These are phyloP conservation scores for Andricus curvator DNA, from an alignment of 2,888 invertebrate genomes.

Conservation along the genomic window DNA sequence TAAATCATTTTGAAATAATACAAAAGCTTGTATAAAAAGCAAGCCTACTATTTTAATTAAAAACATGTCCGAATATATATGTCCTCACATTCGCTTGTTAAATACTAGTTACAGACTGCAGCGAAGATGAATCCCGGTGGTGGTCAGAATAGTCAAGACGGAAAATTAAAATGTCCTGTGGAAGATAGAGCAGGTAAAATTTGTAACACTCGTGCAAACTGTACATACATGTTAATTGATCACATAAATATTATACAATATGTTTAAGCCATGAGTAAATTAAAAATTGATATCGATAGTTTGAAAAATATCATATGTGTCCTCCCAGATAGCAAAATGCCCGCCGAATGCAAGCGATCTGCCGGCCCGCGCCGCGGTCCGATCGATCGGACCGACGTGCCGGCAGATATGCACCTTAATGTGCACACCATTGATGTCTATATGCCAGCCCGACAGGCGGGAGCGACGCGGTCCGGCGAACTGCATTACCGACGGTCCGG, in stretches of 20 bases:
- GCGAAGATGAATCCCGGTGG: constrained; percentile 90
- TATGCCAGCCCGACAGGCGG: too few species aligned
- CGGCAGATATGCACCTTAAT: too few species aligned
- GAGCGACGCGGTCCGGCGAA: too few species aligned
- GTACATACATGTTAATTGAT: neutral
- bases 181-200: constrained; percentile 83
- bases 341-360: too few species aligned
- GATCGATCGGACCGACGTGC: too few species aligned
- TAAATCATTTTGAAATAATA: too few species aligned
- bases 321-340: too few species aligned
- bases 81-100: constrained; percentile 41
- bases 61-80: constrained; percentile 15
- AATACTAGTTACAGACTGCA: constrained; percentile 84
- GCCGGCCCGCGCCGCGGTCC: too few species aligned
- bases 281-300: constrained; percentile 44
- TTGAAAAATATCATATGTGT: constrained; percentile 37
- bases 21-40: too few species aligned
- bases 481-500: too few species aligned
- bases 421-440: too few species aligned
- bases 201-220: neutral
- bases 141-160: constrained; percentile 75
- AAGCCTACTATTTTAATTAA: constrained; percentile 23
- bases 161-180: constrained; percentile 85
- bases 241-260: neutral
- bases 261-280: neutral